phyloP scores from a whole-genome alignment of 2,888 invertebrate species.

The Cerastis leucographa region DNA sequence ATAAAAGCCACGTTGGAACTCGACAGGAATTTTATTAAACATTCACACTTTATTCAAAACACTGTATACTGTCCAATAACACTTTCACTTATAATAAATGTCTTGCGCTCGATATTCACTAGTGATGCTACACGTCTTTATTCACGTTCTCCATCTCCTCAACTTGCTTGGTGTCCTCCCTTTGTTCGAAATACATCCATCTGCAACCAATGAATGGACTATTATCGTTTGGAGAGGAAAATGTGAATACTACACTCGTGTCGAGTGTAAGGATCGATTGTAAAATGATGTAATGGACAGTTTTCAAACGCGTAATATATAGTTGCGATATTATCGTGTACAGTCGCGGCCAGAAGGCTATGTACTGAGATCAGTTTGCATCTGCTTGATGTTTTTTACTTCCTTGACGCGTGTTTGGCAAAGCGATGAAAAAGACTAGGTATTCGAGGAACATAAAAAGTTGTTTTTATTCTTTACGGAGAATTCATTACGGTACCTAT shows the following conservation, averaged over 20 bases:
- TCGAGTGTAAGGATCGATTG: conserved; percentile 54
- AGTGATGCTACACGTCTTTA: conserved; percentile 68
- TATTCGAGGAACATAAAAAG: neutral
- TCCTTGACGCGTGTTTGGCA: neutral
- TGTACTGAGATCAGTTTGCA: conserved; percentile 21
- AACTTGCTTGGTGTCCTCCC: conserved; percentile 75
- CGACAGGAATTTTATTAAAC: conserved; percentile 67
- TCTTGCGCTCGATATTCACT: conserved; percentile 66
- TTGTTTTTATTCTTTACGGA: neutral
- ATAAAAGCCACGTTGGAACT: conserved; percentile 61
- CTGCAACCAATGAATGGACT: conserved; percentile 72
- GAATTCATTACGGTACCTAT: neutral
- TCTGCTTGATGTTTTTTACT: conserved; percentile 34
- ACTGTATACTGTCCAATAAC: conserved; percentile 72
- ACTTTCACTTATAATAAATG: conserved; percentile 74
- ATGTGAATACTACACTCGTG: conserved; percentile 50
- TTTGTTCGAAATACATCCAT: conserved; percentile 82
- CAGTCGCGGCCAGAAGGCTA: conserved; percentile 47
- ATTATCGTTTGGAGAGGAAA: conserved; percentile 55
- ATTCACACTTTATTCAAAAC: conserved; percentile 67
- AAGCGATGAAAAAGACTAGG: conserved; percentile 9
- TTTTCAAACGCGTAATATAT: conserved; percentile 55
- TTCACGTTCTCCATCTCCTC: conserved; percentile 74
- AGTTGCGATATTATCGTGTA: conserved; percentile 52
- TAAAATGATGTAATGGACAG: conserved; percentile 60